Evolutionary conservation across 2,797 vertebrate genomes (phyloP).

Genomic region (Catamblyrhynchus diadema): DNA sequence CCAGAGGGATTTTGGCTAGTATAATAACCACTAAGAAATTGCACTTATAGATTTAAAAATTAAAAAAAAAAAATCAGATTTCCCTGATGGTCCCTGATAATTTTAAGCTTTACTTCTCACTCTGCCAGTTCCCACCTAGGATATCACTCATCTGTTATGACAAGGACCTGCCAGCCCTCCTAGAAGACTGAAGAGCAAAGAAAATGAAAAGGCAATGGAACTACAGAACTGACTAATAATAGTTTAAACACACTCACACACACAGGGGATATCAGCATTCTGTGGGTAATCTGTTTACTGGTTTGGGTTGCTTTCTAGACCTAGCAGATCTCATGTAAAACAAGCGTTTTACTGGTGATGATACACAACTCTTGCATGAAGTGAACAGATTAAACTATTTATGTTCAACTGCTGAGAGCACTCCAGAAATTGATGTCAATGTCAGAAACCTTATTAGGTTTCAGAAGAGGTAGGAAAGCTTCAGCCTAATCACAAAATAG

Average conservation of each 20-base stretch:
- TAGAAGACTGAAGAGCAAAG: not conserved
- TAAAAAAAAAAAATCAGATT: too few species aligned
- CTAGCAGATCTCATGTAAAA: not conserved
- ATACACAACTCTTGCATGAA: not conserved
- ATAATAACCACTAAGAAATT: not conserved
- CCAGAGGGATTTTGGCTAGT: not conserved
- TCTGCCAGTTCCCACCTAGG: not conserved
- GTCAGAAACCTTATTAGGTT: conserved; percentile 51
- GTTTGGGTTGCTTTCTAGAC: not conserved
- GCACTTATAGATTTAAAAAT: not conserved
- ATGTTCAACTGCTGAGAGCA: conserved; percentile 25
- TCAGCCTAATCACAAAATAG: conserved; percentile 36
- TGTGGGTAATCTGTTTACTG: not conserved
- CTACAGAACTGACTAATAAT: not conserved
- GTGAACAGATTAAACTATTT: conserved; percentile 49
- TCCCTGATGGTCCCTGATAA: not conserved
- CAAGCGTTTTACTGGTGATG: not conserved
- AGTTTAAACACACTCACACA: not conserved
- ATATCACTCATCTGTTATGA: not conserved
- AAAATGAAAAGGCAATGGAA: not conserved
- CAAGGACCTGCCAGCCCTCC: not conserved
- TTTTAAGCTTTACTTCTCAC: not conserved
- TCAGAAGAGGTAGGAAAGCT: conserved; percentile 38
- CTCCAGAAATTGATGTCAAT: conserved; percentile 9
- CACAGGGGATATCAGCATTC: not conserved